Evolutionary conservation across 2,888 invertebrate species (phyloP).

Genomic region (Metellina segmentata): DNA sequence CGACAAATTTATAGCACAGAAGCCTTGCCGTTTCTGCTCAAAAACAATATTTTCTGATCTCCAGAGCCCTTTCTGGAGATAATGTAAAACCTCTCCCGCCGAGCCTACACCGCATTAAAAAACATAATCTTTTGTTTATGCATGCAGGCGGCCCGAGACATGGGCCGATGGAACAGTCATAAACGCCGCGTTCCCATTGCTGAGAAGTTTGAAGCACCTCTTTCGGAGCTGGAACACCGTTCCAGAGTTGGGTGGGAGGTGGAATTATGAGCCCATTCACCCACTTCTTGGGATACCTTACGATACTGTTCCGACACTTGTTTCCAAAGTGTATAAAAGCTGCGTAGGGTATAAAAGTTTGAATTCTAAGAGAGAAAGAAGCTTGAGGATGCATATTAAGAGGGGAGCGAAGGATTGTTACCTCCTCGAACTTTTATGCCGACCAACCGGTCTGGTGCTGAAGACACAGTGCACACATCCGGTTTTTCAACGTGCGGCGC

Average conservation of each 20-base stretch:
- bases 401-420: background rate
- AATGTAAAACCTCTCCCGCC: slow-evolving; percentile 10
- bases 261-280: slow-evolving; percentile 50
- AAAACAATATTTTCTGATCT: slow-evolving; percentile 31
- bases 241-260: slow-evolving; percentile 10
- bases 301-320: slow-evolving; percentile 22
- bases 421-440: background rate
- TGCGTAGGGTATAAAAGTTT: slow-evolving; percentile 19
- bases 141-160: slow-evolving; percentile 2
- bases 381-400: background rate
- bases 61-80: slow-evolving; percentile 19
- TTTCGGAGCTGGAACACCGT: slow-evolving; percentile 10
- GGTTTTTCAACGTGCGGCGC: too few relatives aligned
- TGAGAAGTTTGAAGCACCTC: slow-evolving; percentile 38
- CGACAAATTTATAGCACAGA: slow-evolving; percentile 35
- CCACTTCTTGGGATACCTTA: slow-evolving; percentile 38
- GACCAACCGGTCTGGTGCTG: too few relatives aligned
- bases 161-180: slow-evolving; percentile 27
- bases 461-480: too few relatives aligned
- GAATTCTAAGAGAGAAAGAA: background rate
- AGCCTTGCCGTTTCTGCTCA: background rate
- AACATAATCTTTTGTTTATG: slow-evolving; percentile 65
- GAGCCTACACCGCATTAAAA: slow-evolving; percentile 22
- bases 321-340: slow-evolving; percentile 22
- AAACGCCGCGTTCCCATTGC: slow-evolving; percentile 25